Evolutionary conservation across 2,113 vertebrate genomes (phyloP), one percentile per base, ranked within the genome.

Genomic region (Corapipo altera): DNA sequence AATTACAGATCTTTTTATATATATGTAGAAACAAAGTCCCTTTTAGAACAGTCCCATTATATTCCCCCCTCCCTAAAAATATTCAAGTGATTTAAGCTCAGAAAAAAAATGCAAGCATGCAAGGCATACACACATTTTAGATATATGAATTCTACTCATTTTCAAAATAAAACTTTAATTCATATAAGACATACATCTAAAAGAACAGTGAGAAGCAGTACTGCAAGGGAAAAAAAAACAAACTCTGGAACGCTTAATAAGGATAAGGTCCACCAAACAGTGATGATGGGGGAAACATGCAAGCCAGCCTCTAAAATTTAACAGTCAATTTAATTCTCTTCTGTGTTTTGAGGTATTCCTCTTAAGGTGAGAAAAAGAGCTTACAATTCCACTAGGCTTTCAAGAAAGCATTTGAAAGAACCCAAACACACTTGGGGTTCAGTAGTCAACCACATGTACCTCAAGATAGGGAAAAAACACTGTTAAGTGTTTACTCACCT

Each of bases 401-500:
- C 43, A 88, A 66, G 20, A 73, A 93, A 52, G 8, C 15, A 51
- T 43, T 46, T 85, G 12, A 78, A 95, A 89, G 33, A 71, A 89
- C 18, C 44, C 20, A 85, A 74, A 82, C 15, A 70, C 32, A 14
- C 22, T 44, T 66, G 11, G 20, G 9, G 17, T 70, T 67, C 41
- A 87, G 21, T 0, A 79, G 27, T 19, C 17, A 74, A 55, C 41
- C 9, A 79, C 16, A 28, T 12, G 17, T 49, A 78, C 3, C 23
- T 66, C 46, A 43, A 33, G 12, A 82, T 0, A 37, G 11, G 28
- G 66, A 71, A 69, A 27, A 71, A 75, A 2, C 13, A 85, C 23
- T 55, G 23, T 9, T n/a, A 37, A 4, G 7, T 4, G 8, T 33
- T 82, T 23, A 59, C 88, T 97, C 85, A 99, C 99, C 99, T 99